phyloP scores from a whole-genome alignment of 1,140 invertebrate species.

The Cydia fagiglandana region DNA sequence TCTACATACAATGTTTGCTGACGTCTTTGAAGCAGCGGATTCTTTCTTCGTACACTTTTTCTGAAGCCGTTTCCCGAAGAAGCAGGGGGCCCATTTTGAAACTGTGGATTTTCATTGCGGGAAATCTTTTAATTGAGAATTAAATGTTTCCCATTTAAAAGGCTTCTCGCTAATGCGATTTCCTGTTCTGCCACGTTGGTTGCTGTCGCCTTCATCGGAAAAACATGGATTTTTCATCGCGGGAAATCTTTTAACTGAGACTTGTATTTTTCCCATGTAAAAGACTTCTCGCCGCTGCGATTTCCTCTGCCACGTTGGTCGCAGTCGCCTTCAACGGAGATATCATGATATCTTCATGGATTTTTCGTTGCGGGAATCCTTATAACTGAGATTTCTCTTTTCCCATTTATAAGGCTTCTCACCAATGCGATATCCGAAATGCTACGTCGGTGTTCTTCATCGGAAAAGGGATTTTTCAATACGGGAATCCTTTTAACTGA shows the following conservation, averaged over 20 bases:
- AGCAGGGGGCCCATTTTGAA: background rate
- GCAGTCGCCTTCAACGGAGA: background rate
- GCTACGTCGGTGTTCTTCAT: background rate
- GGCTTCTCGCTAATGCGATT: background rate
- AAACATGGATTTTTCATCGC: background rate
- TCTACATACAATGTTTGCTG: no score
- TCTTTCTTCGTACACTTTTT: background rate
- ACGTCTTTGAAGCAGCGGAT: no score
- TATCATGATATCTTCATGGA: no score
- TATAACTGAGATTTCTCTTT: background rate
- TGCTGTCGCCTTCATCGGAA: background rate
- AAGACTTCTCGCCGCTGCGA: no score
- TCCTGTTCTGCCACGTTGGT: background rate
- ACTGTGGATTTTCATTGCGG: background rate
- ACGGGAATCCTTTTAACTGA: background rate
- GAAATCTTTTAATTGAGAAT: slow-evolving; percentile 10
- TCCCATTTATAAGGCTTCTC: slow-evolving; percentile 11
- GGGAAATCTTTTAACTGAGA: background rate
- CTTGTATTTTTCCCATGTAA: background rate
- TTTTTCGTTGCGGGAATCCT: slow-evolving; percentile 2
- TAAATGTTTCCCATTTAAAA: background rate
- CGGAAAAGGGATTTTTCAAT: background rate
- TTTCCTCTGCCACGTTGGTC: background rate
- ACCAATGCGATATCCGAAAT: background rate
- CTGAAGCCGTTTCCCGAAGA: background rate